These are phyloP conservation scores for Agrypnus murinus DNA, from an alignment of 2,888 invertebrate species.

Conservation along the genomic window DNA sequence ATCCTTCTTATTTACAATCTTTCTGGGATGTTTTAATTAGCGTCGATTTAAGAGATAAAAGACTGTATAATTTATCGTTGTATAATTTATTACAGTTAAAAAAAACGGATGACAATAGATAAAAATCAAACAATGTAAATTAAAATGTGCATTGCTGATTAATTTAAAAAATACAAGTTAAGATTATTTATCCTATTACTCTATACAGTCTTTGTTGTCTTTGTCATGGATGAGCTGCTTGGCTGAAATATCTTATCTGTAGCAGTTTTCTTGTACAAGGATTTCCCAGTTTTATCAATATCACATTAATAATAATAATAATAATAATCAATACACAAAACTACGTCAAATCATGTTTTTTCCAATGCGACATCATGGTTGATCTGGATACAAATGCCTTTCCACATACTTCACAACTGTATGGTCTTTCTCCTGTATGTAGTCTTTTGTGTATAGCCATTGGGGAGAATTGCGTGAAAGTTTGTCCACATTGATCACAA, in stretches of 20 bases:
- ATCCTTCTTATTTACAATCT: no score
- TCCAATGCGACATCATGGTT: constrained; percentile 76
- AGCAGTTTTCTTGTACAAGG: no score
- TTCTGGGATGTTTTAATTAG: no score
- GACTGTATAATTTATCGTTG: no score
- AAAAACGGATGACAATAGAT: neutral
- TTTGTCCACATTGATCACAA: constrained; percentile 77
- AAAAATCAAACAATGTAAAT: constrained; percentile 1
- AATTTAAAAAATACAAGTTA: constrained; percentile 1
- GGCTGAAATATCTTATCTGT: no score
- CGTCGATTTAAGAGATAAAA: no score
- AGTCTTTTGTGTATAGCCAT: constrained; percentile 78
- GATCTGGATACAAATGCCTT: constrained; percentile 76
- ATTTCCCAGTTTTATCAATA: neutral
- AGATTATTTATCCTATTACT: constrained; percentile 6
- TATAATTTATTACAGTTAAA: neutral
- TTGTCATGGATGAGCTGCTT: constrained; percentile 5
- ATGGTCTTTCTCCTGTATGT: constrained; percentile 78
- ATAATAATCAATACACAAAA: neutral
- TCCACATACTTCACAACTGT: constrained; percentile 75
- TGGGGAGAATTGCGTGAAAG: constrained; percentile 79
- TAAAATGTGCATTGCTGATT: neutral
- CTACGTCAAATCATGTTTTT: constrained; percentile 69
- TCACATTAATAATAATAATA: constrained; percentile 23
- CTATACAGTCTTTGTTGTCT: constrained; percentile 17